Conservation (phyloP, 2,888 invertebrate species). For the Troides helena region DNA sequence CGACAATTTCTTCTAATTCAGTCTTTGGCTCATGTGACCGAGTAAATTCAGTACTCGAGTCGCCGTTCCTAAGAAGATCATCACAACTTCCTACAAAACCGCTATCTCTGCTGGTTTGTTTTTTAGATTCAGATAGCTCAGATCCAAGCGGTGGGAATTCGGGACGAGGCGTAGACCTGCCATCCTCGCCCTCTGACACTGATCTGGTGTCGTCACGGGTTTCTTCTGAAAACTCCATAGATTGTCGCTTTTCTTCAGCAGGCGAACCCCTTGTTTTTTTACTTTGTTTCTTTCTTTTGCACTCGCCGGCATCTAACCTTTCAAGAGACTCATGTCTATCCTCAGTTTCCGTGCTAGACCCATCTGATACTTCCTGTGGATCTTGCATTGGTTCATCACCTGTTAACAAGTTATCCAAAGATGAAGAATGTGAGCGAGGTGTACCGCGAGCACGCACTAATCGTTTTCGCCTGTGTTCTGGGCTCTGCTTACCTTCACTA, state of each 20-base stretch:
- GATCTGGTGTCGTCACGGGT: conserved; percentile 79
- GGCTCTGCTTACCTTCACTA: conserved; percentile 93
- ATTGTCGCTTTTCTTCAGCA: conserved; percentile 83
- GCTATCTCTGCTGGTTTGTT: conserved; percentile 92
- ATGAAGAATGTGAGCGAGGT: conserved; percentile 90
- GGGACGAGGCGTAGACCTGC: conserved; percentile 84
- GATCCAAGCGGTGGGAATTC: conserved; percentile 81
- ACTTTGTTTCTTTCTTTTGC: conserved; percentile 89
- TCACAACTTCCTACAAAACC: conserved; percentile 94
- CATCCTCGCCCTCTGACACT: conserved; percentile 84
- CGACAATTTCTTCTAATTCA: conserved; percentile 81
- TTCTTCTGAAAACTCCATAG: conserved; percentile 82
- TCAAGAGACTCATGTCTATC: conserved; percentile 84
- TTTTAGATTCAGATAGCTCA: conserved; percentile 83
- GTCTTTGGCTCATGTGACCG: conserved; percentile 77
- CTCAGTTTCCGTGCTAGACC: conserved; percentile 87
- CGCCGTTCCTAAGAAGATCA: conserved; percentile 86
- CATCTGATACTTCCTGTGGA: conserved; percentile 84
- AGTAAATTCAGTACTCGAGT: conserved; percentile 75
- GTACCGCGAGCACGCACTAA: conserved; percentile 90
- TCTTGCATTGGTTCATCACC: conserved; percentile 80
- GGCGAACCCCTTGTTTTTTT: conserved; percentile 84
- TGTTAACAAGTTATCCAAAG: conserved; percentile 87
- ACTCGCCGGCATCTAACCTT: conserved; percentile 88
- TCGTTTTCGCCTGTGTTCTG: conserved; percentile 90